Evolutionary conservation across 2,113 vertebrate genomes (phyloP).

Genomic region (Microcebus ravelobensis): DNA sequence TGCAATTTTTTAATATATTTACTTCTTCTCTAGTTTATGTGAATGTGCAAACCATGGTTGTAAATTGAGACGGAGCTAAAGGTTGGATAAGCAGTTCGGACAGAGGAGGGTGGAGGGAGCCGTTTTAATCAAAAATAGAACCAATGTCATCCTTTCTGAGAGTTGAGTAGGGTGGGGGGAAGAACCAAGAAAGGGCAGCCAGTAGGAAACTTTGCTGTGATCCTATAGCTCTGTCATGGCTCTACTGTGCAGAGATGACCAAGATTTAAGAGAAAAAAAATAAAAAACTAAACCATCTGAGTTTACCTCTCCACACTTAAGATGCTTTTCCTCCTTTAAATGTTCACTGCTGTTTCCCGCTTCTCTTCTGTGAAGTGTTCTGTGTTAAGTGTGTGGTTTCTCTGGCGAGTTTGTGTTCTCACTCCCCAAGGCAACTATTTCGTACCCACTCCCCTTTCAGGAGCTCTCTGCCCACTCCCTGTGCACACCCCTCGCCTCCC

Average conservation of each 20-base stretch:
- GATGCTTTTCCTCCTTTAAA: not conserved
- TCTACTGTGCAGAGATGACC: not conserved
- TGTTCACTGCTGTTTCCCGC: not conserved
- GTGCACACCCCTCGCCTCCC: accelerated
- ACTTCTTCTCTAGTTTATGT: not conserved
- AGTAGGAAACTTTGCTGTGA: not conserved
- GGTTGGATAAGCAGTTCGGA: constrained; percentile 28
- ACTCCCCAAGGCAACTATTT: not conserved
- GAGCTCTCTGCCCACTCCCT: accelerated
- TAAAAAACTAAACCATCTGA: not conserved
- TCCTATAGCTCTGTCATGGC: not conserved
- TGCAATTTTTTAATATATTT: not conserved
- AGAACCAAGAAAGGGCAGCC: not conserved
- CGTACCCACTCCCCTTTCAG: not conserved
- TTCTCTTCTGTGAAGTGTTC: not conserved
- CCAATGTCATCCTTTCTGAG: constrained; percentile 2
- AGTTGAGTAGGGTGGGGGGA: not conserved
- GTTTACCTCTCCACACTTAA: not conserved
- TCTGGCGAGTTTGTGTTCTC: not conserved
- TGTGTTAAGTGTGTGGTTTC: not conserved
- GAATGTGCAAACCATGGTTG: not conserved
- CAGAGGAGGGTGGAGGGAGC: constrained; percentile 45
- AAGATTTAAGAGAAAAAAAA: not conserved
- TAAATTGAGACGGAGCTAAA: constrained; percentile 42
- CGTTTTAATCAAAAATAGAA: constrained; percentile 58